Evolutionary conservation across 1,140 invertebrate genomes (phyloP).

Genomic region (Medauroidea extradentata): DNA sequence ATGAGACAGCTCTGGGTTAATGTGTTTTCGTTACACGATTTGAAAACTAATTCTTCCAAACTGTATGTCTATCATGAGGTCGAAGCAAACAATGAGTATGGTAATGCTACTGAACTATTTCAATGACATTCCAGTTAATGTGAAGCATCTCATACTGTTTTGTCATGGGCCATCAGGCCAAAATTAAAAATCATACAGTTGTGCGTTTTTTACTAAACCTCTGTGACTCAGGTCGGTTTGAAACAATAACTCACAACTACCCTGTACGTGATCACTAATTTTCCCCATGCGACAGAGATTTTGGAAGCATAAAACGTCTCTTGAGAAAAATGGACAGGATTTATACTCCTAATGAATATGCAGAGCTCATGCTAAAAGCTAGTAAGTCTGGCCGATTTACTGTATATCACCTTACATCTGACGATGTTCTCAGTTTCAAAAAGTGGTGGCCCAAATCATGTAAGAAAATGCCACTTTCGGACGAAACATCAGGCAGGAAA

Average conservation of each 20-base stretch:
- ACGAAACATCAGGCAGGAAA: not conserved
- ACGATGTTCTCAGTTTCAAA: not conserved
- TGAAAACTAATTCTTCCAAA: conserved; percentile 4
- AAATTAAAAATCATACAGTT: conserved; percentile 20
- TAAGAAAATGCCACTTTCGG: conserved; percentile 3
- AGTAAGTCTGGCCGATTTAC: conserved; percentile 2
- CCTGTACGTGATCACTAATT: conserved; percentile 20
- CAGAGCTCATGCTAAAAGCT: conserved; percentile 7
- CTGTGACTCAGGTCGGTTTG: conserved; percentile 13
- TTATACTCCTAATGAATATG: conserved; percentile 4
- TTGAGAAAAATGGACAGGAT: conserved; percentile 4
- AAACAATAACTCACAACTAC: conserved; percentile 16
- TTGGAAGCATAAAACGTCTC: conserved; percentile 5
- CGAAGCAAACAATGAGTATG: not conserved
- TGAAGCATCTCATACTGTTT: not conserved
- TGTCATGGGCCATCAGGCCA: conserved; percentile 8
- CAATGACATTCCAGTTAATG: not conserved
- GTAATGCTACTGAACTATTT: not conserved
- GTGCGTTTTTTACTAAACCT: conserved; percentile 16
- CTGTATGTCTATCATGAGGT: not conserved
- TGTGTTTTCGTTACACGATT: conserved; percentile 1
- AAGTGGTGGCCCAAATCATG: conserved; percentile 3
- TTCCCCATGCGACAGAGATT: conserved; percentile 10
- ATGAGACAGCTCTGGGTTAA: conserved; percentile 3
- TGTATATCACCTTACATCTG: not conserved